Percentiles rank a stretch among this genome's conserved stretches.
phyloP scores from a whole-genome alignment of 2,113 vertebrate species.

The Barnardius zonarius region DNA sequence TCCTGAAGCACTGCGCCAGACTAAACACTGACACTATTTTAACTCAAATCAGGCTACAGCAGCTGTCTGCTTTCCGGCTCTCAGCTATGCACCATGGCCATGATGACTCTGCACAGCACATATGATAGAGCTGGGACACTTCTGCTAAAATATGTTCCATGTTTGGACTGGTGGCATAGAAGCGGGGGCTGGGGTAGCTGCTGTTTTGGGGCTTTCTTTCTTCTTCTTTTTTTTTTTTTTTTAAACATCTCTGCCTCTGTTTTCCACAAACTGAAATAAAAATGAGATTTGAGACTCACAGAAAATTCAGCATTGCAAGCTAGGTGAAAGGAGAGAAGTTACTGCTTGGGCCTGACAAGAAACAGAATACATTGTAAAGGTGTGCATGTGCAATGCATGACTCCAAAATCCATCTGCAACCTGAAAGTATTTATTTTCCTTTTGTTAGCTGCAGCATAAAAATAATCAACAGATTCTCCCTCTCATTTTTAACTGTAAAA shows the following conservation, averaged over 20 bases:
- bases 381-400: not conserved
- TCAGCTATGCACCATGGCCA: constrained; percentile 77
- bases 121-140: constrained; percentile 65
- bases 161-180: constrained; percentile 52
- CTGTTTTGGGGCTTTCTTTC: not conserved
- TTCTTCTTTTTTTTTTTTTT: not conserved
- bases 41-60: constrained; percentile 87
- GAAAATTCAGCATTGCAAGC: not conserved
- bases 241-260: not conserved
- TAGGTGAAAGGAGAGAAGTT: not conserved
- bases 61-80: constrained; percentile 85
- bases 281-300: not conserved
- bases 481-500: not conserved
- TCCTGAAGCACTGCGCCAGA: constrained; percentile 90
- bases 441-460: not conserved
- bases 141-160: constrained; percentile 67
- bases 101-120: constrained; percentile 74
- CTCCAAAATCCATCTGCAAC: not conserved
- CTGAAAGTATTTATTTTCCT: not conserved
- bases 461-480: not conserved
- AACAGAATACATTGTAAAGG: not conserved
- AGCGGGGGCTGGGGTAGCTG: not conserved
- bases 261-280: not conserved
- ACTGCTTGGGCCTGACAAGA: not conserved
- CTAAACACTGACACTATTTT: constrained; percentile 91